Percentiles rank a stretch among this genome's conserved stretches.
Conservation (phyloP, 2,113 vertebrate genomes). For the Syngnathus typhle region DNA sequence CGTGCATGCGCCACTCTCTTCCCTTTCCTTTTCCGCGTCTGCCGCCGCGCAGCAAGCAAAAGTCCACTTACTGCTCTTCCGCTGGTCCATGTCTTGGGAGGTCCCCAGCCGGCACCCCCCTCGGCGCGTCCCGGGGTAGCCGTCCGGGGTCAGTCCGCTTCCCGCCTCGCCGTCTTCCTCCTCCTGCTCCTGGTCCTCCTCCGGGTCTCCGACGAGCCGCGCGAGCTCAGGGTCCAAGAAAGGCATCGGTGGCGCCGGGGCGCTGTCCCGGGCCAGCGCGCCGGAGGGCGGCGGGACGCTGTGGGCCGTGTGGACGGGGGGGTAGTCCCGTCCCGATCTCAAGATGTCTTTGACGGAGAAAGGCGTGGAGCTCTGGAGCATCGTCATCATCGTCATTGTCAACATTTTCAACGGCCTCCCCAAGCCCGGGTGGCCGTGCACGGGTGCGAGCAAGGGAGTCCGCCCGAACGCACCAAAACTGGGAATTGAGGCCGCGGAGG, state of each 20-base stretch:
- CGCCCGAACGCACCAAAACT: background rate
- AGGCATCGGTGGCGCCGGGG: conserved; percentile 39
- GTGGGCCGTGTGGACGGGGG: conserved; percentile 75
- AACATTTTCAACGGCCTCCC: too few relatives aligned
- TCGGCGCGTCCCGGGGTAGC: conserved; percentile 68
- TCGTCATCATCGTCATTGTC: conserved; percentile 56
- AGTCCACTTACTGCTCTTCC: conserved; percentile 77
- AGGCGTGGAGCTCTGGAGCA: conserved; percentile 93
- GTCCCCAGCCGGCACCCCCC: conserved; percentile 68
- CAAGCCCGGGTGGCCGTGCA: background rate
- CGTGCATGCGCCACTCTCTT: too few relatives aligned
- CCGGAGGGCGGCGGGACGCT: conserved; percentile 72
- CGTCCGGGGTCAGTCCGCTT: conserved; percentile 74
- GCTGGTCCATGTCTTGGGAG: conserved; percentile 63
- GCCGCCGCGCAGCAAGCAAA: background rate
- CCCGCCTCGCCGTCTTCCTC: conserved; percentile 71
- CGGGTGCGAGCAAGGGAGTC: background rate
- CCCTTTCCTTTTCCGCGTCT: too few relatives aligned
- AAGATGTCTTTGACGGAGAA: conserved; percentile 97
- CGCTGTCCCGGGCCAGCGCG: conserved; percentile 76
- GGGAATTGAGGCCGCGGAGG: background rate
- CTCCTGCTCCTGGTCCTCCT: conserved; percentile 66
- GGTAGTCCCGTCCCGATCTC: conserved; percentile 78
- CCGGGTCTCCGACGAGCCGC: conserved; percentile 78
- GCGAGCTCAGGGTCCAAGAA: conserved; percentile 82